Evolutionary conservation across 2,113 vertebrate genomes (phyloP), one percentile per base, ranked within the genome.

Genomic region (Entelurus aequoreus): DNA sequence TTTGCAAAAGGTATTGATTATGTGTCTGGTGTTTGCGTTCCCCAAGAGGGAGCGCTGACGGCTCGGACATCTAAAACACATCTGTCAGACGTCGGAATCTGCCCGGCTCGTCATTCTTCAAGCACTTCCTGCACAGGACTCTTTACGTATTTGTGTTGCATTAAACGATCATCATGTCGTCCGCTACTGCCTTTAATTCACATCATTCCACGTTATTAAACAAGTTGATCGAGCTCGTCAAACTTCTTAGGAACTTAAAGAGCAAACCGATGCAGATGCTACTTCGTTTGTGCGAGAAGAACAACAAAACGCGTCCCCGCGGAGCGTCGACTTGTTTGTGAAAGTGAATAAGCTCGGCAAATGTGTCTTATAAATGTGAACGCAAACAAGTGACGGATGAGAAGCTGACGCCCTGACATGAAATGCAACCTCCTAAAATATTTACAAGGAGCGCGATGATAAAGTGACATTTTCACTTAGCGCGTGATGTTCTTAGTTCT

Each of bases 1-100:
- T 74, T 81, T 79, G 59, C 76, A 83, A 74, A 83, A 71, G 54
- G 51, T 83, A 89, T 86, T 80, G 84, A 89, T 86, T 89, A 85
- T 69, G 63, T 83, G 79, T 86, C 85, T 69, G 59, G 40, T 63
- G 70, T 67, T 58, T 40, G 54, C 63, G 64, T 76, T 78, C 65
- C 56, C 63, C 69, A 53, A 37, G 57, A 84, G 69, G 54, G 66
- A 47, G 48, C 11, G 65, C 40, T 66, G 72, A 78, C 48, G 54
- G 65, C 63, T 66, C 65, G 78, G 56, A 88, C 69, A 78, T 79
- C 68, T 63, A 67, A 84, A 83, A 69, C 60, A 79, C 63, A 73
- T 72, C 56, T 21, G 9, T 57, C 55, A 38, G 35, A 57, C 44
- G 38, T 57, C 71, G 73, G 10, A 67, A 78, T 38, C 62, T 52